These are phyloP conservation scores for Falco punctatus DNA, from an alignment of 2,113 vertebrate genomes.

Conservation along the genomic window DNA sequence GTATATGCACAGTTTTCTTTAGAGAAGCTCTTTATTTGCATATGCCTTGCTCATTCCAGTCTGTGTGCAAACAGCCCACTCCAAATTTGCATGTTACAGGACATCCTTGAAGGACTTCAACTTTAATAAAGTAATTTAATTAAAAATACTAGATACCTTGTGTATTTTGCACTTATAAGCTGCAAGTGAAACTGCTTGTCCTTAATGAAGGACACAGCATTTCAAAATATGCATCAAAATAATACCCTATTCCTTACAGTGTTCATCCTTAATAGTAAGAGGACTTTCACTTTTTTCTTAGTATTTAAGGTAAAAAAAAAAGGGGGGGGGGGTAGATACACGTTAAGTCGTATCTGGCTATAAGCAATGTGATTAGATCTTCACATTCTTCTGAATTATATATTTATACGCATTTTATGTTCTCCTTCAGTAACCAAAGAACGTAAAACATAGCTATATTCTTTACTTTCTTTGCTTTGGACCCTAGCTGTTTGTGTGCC, in stretches of 20 bases:
- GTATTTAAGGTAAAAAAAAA: neutral
- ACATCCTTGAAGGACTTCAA: neutral
- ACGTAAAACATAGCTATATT: fast-evolving
- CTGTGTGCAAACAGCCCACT: neutral
- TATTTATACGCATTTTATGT: neutral
- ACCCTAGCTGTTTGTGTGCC: neutral
- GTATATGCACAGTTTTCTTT: neutral
- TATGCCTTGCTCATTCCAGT: neutral
- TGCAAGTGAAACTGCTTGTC: neutral
- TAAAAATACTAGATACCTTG: neutral
- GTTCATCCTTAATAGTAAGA: neutral
- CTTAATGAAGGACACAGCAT: neutral
- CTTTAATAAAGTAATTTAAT: neutral
- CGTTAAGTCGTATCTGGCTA: neutral
- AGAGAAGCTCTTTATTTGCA: neutral
- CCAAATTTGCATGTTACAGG: neutral
- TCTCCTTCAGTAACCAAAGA: neutral
- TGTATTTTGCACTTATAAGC: neutral
- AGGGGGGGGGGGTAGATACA: neutral
- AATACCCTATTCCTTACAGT: neutral
- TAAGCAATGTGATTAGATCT: neutral
- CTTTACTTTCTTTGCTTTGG: neutral
- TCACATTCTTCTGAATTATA: neutral
- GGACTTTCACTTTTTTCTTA: neutral
- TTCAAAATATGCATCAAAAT: neutral